phyloP scores from a whole-genome alignment of 2,113 vertebrate species.

The Burhinus oedicnemus region DNA sequence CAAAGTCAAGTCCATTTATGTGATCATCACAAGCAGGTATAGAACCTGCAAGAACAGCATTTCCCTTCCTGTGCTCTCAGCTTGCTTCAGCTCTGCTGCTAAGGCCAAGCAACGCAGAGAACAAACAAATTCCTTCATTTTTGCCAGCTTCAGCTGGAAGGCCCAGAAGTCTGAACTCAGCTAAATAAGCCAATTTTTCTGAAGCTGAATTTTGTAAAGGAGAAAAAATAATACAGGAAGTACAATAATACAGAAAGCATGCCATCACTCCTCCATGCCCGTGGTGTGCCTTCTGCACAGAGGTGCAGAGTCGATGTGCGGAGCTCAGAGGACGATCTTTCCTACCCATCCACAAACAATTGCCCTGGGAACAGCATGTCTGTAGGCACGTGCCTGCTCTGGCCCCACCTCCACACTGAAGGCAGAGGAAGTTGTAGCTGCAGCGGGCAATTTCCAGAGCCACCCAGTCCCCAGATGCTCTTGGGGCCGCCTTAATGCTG shows the following conservation, averaged over 20 bases:
- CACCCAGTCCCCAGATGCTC: background rate
- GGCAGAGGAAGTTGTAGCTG: background rate
- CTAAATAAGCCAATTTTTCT: background rate
- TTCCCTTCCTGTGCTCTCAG: background rate
- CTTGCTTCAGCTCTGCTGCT: background rate
- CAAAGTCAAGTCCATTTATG: background rate
- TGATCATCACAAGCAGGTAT: background rate
- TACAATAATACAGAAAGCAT: background rate
- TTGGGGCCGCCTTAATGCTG: background rate
- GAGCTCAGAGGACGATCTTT: background rate
- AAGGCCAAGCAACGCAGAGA: background rate
- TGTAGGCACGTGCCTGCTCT: background rate
- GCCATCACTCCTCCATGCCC: background rate
- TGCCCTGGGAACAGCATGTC: background rate
- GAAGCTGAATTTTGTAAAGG: background rate
- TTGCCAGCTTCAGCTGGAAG: background rate
- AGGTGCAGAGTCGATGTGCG: background rate
- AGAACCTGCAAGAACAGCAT: background rate
- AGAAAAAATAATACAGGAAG: background rate
- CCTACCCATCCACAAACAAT: background rate
- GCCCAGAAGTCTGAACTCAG: background rate
- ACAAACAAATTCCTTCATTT: conserved; percentile 7
- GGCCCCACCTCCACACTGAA: background rate
- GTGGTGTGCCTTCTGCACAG: background rate
- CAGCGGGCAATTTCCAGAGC: background rate